phyloP scores from a whole-genome alignment of 2,888 invertebrate genomes.

The Diarsia brunnea region DNA sequence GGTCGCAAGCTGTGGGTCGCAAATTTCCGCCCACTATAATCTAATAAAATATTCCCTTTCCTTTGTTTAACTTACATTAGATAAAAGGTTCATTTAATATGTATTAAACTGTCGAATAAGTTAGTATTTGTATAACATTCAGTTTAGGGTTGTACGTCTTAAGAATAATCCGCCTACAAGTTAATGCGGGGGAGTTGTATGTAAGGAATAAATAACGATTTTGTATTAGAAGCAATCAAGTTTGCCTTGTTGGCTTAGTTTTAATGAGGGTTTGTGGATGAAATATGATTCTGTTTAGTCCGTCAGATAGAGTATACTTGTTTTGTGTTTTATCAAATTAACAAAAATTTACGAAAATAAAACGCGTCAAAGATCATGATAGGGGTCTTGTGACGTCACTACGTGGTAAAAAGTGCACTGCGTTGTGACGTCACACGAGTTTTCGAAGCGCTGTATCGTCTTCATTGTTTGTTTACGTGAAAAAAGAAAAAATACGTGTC shows the following conservation, averaged over 20 bases:
- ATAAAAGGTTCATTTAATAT: conserved; percentile 39
- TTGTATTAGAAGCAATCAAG: conserved; percentile 6
- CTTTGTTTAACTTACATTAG: conserved; percentile 30
- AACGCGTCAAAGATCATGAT: too few relatives aligned
- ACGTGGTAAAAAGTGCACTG: too few relatives aligned
- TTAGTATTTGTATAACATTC: conserved; percentile 18
- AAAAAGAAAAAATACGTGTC: too few relatives aligned
- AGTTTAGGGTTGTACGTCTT: conserved; percentile 5
- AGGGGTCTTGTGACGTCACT: too few relatives aligned
- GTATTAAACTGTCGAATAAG: conserved; percentile 33
- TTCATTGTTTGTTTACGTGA: too few relatives aligned
- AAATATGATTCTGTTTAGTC: too few relatives aligned
- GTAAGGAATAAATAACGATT: conserved; percentile 21
- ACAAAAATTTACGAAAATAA: too few relatives aligned
- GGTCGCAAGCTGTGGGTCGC: too few relatives aligned
- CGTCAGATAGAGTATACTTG: too few relatives aligned
- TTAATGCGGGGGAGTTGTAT: conserved; percentile 23
- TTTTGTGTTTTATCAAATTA: too few relatives aligned
- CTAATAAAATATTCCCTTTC: conserved; percentile 37
- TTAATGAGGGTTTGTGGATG: conserved; percentile 1
- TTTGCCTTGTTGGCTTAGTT: conserved; percentile 6
- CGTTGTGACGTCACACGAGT: too few relatives aligned
- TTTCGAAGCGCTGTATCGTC: too few relatives aligned
- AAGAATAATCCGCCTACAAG: conserved; percentile 18
- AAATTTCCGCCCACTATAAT: background rate